Percentiles rank a stretch among this genome's conserved stretches.
Evolutionary conservation across 2,888 invertebrate genomes (phyloP).

Genomic region (Callinectes sapidus): DNA sequence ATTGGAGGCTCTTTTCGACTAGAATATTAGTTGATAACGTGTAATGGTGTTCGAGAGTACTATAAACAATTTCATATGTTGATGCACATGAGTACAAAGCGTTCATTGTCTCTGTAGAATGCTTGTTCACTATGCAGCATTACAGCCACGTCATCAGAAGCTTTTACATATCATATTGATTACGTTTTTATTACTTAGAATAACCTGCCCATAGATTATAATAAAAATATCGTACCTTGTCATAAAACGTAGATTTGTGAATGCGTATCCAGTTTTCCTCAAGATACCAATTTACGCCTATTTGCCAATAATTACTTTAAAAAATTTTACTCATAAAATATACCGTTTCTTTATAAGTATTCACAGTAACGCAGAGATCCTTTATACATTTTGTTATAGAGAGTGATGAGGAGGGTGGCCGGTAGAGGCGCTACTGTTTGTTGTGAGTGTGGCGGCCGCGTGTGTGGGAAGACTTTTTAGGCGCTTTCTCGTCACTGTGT

Average conservation of each 20-base stretch:
- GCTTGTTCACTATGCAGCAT: not conserved
- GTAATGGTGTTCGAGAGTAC: not conserved
- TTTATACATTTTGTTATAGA: not conserved
- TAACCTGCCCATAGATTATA: not conserved
- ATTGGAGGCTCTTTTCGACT: not conserved
- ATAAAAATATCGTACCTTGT: not conserved
- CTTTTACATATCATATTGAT: not conserved
- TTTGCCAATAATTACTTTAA: no score
- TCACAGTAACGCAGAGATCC: not conserved
- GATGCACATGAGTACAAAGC: not conserved
- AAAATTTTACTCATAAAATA: no score
- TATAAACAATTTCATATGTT: not conserved
- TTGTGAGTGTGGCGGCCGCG: conserved; percentile 28
- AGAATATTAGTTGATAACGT: not conserved
- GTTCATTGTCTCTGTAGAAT: not conserved
- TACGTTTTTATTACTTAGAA: not conserved
- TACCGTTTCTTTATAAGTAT: not conserved
- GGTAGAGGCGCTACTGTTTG: conserved; percentile 14
- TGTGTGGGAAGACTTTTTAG: not conserved
- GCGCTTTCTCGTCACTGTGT: conserved; percentile 18
- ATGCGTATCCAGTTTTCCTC: not conserved
- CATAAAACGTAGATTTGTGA: not conserved
- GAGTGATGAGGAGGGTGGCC: not conserved
- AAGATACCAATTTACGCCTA: not conserved
- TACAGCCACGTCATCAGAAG: not conserved